Evolutionary conservation across 1,140 invertebrate species (phyloP).

Genomic region (Ceratina australensis): DNA sequence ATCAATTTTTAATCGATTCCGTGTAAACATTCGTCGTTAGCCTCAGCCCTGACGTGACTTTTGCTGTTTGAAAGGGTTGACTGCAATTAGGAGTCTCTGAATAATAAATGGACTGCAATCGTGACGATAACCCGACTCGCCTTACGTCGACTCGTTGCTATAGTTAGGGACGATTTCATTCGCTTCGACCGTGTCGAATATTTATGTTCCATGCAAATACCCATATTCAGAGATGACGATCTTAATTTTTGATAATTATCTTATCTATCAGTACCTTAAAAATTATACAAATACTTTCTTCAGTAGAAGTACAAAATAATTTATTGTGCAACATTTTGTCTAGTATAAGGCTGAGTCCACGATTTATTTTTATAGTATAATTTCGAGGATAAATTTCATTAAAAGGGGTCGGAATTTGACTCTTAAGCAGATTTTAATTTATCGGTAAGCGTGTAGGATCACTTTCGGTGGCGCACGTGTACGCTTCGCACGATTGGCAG

Average conservation of each 20-base stretch:
- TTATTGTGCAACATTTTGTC: no score
- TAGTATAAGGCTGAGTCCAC: no score
- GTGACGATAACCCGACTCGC: constrained; percentile 30
- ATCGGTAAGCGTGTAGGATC: constrained; percentile 16
- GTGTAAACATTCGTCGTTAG: constrained; percentile 46
- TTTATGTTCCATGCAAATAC: neutral
- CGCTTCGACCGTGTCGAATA: neutral
- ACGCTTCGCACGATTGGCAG: constrained; percentile 72
- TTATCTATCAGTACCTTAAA: no score
- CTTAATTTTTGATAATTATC: no score
- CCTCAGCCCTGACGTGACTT: constrained; percentile 53
- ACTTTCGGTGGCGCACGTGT: constrained; percentile 66
- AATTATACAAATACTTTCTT: neutral
- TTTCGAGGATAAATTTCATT: neutral
- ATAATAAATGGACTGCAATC: constrained; percentile 56
- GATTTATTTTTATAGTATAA: no score
- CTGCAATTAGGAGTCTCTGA: constrained; percentile 51
- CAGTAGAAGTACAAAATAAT: no score
- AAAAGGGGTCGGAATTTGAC: neutral
- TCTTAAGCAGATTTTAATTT: constrained; percentile 46
- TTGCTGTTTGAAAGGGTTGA: constrained; percentile 40
- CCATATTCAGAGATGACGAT: no score
- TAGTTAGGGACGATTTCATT: neutral
- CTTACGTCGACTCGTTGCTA: neutral
- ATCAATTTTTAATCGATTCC: constrained; percentile 55